phyloP scores from a whole-genome alignment of 2,888 invertebrate species.

The Temnothorax rugatulus region DNA sequence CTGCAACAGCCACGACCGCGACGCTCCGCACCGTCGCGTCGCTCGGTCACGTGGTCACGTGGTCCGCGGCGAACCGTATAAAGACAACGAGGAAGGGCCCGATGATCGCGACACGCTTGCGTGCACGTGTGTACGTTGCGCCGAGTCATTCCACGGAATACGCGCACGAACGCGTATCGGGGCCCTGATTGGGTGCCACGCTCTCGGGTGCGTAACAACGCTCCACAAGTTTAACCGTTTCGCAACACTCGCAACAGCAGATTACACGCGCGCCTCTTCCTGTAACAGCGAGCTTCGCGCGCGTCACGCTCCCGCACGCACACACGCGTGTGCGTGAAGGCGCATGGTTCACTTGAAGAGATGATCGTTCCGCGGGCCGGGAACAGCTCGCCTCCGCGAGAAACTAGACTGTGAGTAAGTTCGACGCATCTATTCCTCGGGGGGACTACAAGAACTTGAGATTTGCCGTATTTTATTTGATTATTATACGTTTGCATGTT shows the following conservation, averaged over 20 bases:
- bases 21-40: constrained; percentile 29
- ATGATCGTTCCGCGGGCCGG: constrained; percentile 21
- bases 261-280: constrained; percentile 62
- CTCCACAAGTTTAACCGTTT: constrained; percentile 59
- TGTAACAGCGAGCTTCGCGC: constrained; percentile 39
- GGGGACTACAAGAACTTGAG: not conserved
- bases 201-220: constrained; percentile 55
- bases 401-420: constrained; percentile 35
- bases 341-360: constrained; percentile 13
- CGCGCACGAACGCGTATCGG: constrained; percentile 19
- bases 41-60: constrained; percentile 3
- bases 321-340: not conserved
- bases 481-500: not conserved
- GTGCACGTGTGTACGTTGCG: not conserved
- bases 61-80: constrained; percentile 41
- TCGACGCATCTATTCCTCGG: not conserved
- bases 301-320: not conserved
- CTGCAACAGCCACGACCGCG: constrained; percentile 8
- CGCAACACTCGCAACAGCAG: constrained; percentile 50
- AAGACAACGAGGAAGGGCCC: constrained; percentile 34
- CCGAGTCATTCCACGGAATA: not conserved
- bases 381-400: constrained; percentile 10
- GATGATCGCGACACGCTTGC: constrained; percentile 28
- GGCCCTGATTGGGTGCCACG: constrained; percentile 57
- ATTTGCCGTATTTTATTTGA: not conserved